These are phyloP conservation scores for Anthopleura sola DNA, from an alignment of 64 coral and sea anemone genomes.

Conservation along the genomic window DNA sequence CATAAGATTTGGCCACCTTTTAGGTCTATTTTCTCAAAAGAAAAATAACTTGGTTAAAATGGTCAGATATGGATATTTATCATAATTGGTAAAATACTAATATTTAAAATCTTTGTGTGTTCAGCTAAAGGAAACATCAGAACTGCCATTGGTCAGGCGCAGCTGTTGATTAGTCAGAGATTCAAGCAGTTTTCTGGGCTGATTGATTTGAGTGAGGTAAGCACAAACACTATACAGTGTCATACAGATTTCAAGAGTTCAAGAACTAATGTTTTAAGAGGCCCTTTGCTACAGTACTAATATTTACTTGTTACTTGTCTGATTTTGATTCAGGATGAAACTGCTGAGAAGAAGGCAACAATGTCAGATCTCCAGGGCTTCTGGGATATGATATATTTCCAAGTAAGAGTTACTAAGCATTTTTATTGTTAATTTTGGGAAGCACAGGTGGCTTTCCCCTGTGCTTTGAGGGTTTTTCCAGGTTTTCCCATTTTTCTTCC, in stretches of 20 bases:
- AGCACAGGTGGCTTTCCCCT: too few species aligned
- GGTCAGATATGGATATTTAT: too few species aligned
- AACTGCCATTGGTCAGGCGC: constrained; percentile 82
- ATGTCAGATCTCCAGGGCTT: constrained; percentile 90
- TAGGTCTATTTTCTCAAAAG: too few species aligned
- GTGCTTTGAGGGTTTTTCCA: too few species aligned
- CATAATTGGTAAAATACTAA: too few species aligned
- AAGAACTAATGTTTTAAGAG: not conserved
- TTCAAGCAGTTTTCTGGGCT: constrained; percentile 87
- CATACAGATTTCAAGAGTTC: not conserved
- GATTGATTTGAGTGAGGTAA: constrained; percentile 82
- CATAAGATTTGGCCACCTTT: too few species aligned
- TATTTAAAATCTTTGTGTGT: not conserved
- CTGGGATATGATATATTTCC: constrained; percentile 96
- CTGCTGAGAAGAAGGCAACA: constrained; percentile 82
- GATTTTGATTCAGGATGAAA: constrained; percentile 55
- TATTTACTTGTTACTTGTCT: too few species aligned
- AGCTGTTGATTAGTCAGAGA: constrained; percentile 75
- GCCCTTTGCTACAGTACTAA: too few species aligned
- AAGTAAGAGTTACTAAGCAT: constrained; percentile 42
- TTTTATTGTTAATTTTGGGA: not conserved
- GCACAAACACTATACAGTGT: not conserved
- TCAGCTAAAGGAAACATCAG: constrained; percentile 67
- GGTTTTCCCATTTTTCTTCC: too few species aligned
- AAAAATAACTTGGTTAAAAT: too few species aligned